Evolutionary conservation across 2,797 vertebrate genomes (phyloP).

Genomic region (Melanotaenia pygmaea): DNA sequence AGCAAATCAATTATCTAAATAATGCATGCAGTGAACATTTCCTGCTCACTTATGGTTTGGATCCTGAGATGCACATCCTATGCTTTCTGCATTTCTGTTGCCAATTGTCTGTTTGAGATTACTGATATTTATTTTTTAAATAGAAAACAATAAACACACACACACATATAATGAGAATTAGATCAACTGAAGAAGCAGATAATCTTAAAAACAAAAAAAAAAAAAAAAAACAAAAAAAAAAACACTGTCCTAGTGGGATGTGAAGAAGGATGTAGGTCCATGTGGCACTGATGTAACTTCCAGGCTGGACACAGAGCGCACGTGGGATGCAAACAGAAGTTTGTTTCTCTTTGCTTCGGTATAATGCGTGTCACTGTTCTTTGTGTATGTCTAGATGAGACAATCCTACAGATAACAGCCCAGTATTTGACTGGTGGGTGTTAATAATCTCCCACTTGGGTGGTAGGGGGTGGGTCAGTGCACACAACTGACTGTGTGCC

Average conservation of each 20-base stretch:
- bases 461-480: constrained; percentile 61
- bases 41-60: constrained; percentile 34
- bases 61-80: constrained; percentile 2
- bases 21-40: constrained; percentile 51
- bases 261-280: constrained; percentile 5
- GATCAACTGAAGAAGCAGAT: too few relatives aligned
- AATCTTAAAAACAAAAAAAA: too few relatives aligned
- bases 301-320: constrained; percentile 5
- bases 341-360: constrained; percentile 9
- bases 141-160: background rate
- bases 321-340: constrained; percentile 11
- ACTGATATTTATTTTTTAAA: too few relatives aligned
- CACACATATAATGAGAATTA: background rate
- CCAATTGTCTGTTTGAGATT: too few relatives aligned
- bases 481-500: constrained; percentile 65
- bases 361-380: constrained; percentile 11
- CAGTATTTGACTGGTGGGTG: constrained; percentile 65
- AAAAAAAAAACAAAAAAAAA: background rate
- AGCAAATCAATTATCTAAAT: constrained; percentile 39
- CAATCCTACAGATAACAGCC: constrained; percentile 27
- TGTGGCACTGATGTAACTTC: constrained; percentile 12
- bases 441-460: constrained; percentile 74
- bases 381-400: constrained; percentile 34
- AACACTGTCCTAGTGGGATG: constrained; percentile 1
- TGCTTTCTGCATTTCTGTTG: background rate